Evolutionary conservation across 2,797 vertebrate genomes (phyloP), one percentile per base, ranked within the genome.

Genomic region (Betta splendens): DNA sequence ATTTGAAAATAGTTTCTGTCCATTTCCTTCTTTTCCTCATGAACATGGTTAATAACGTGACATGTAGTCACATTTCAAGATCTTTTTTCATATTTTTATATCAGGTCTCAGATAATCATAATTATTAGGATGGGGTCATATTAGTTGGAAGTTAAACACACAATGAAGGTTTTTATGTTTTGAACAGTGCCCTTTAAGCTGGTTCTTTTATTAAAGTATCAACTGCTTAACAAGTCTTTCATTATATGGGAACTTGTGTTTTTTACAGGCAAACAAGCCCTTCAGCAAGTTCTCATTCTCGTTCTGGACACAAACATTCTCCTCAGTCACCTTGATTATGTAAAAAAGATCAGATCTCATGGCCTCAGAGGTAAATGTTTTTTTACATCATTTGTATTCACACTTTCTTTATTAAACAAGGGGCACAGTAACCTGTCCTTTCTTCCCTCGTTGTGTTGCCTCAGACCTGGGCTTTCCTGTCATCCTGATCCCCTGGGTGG

Each of bases 241-340:
- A 21, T 46, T 1, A 10, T 8, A 5, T 4, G 8, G 72, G 1
- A 3, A 23, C 10, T 38, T 67, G 22, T 56, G 39, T 57, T 7
- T 67, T 50, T 53, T 58, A 22, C 63, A 96, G 94, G 70, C 69
- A 76, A 79, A 85, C 81, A 83, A 36, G 46, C 79, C 50, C 83
- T 70, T 59, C 91, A 90, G 49, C 83, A 89, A 78, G 88, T 89
- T 45, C 75, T 94, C 0, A 75, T 98, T 29, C 86, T 98, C 47
- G 90, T 97, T 64, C 86, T 98, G 72, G 96, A 98, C 80, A 98
- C 96, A 64, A 98, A 98, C 81, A 89, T 98, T 82, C 91, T 98
- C 69, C 94, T 98, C 67, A 95, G 94, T 87, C 94, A 98, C 79
- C 89, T 98, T 69, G 92, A 92, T 50, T 95, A 95, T 83, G 89